Conservation (phyloP, 2,888 invertebrate species). For the Hesperia comma region DNA sequence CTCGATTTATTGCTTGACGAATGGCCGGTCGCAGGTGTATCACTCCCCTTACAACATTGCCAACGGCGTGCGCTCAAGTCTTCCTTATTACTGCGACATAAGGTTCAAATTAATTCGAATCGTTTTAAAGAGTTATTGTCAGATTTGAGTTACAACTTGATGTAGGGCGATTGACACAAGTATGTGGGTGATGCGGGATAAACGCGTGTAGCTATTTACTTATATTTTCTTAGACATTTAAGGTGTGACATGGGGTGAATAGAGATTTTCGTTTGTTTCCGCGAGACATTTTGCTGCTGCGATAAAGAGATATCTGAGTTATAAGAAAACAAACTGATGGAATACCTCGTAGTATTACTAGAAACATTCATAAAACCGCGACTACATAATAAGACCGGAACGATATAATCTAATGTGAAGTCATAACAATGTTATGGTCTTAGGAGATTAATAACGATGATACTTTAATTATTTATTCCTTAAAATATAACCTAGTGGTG, state of each 20-base stretch:
- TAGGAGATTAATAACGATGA: too few species aligned
- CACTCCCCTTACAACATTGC: constrained; percentile 34
- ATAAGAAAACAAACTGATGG: too few species aligned
- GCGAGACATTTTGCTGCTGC: neutral
- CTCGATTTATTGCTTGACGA: constrained; percentile 44
- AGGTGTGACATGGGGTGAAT: constrained; percentile 28
- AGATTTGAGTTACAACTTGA: constrained; percentile 46
- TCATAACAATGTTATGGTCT: too few species aligned
- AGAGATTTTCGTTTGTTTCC: constrained; percentile 19
- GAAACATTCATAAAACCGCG: too few species aligned
- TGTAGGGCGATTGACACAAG: constrained; percentile 50
- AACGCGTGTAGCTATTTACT: constrained; percentile 34
- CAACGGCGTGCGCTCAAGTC: neutral
- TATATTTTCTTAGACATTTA: constrained; percentile 36
- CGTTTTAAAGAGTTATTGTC: neutral
- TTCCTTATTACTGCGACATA: constrained; percentile 5
- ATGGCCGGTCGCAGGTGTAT: constrained; percentile 43
- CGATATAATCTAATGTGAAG: too few species aligned
- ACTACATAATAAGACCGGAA: too few species aligned
- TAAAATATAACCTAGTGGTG: too few species aligned
- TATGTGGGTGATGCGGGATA: constrained; percentile 41
- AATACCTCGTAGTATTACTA: too few species aligned
- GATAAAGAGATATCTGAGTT: neutral
- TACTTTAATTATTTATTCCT: too few species aligned
- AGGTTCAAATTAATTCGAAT: neutral